Evolutionary conservation across 2,797 vertebrate genomes (phyloP).

Genomic region (Esox lucius): DNA sequence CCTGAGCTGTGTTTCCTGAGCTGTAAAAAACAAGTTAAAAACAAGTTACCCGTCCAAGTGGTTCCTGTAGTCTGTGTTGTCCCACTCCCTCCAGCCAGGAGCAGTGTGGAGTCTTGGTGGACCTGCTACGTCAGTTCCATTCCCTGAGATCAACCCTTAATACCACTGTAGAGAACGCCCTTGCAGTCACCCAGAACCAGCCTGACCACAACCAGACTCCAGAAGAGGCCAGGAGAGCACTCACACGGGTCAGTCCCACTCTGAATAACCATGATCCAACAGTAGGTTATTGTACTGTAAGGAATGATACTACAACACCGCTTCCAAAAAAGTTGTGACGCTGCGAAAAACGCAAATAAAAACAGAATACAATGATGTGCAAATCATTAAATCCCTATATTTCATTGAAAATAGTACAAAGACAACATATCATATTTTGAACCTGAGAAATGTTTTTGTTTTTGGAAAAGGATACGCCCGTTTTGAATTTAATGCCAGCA

Average conservation of each 20-base stretch:
- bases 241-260: conserved; percentile 78
- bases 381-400: no score
- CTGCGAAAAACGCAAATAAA: no score
- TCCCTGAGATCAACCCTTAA: conserved; percentile 77
- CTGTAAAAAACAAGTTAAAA: no score
- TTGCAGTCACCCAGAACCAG: conserved; percentile 74
- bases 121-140: conserved; percentile 85
- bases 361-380: no score
- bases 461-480: no score
- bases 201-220: conserved; percentile 80
- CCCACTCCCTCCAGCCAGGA: conserved; percentile 79
- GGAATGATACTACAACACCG: background rate
- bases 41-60: background rate
- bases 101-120: conserved; percentile 80
- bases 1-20: background rate
- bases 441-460: no score
- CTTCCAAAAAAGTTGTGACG: no score
- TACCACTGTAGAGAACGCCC: conserved; percentile 80
- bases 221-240: conserved; percentile 82
- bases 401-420: no score
- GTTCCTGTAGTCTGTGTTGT: background rate
- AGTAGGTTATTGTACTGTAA: background rate
- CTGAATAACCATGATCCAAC: background rate
- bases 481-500: no score
- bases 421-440: no score